Base-by-base conservation (phyloP, 2,113 vertebrate species). In the Silurus asotus region DNA sequence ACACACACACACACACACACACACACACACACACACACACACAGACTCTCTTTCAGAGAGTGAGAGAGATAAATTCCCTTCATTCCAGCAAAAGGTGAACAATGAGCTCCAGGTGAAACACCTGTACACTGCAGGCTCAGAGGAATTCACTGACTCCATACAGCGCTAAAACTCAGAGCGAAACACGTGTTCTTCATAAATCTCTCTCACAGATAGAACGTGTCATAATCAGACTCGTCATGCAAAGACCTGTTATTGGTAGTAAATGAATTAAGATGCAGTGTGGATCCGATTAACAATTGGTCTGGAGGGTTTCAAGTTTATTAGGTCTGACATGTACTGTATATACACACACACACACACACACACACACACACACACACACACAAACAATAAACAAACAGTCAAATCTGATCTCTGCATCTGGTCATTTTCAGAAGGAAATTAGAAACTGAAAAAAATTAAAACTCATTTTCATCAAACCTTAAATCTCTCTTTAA, bases 71-170 rank as follows among this genome's bases (percentile, higher is more conserved):
- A 37, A 61, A 81, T 74, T 72, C 78, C 78, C 23, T 20, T 62
- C 78, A 81, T 81, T 81, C 77, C 78, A 53, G 0, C 8, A 48
- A 51, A 58, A 51, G 37, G 64, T 72, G 77, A 81, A 69, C 9
- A 8, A 37, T 15, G 25, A 51, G 77, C 84, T 86, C 37, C 25
- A 58, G 78, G 85, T 75, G n/a, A 81, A 86, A 86, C 85, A 86
- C 55, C 78, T 81, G 78, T 23, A 20, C 5, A 4, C 45, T 28
- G 83, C 49, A 77, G 9, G 5, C 15, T 76, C 55, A 51, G 70
- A 58, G 23, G 5, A 25, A 56, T 53, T 20, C 14, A 0, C 20
- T 20, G 25, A 20, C 5, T 13, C 37, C 6, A 20, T 28, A 17
- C 67, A 37, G 37, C 17, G 11, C 15, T 45, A 59, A n/a, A 25